Evolutionary conservation across 2,888 invertebrate species (phyloP), one percentile per base, ranked within the genome.

Genomic region (Biston betularia): DNA sequence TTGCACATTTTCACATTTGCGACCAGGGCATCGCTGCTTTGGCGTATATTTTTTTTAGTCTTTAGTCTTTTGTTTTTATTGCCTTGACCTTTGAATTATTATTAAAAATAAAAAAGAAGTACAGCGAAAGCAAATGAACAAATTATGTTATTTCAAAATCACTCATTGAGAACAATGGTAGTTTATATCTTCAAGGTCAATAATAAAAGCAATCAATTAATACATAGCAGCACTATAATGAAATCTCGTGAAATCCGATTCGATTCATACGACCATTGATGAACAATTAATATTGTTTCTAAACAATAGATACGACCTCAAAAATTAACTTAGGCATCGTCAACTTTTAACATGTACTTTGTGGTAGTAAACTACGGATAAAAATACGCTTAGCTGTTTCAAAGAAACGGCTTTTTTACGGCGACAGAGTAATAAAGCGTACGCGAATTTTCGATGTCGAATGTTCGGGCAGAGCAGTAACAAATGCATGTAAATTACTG

Each of bases 401-500:
- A 44, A 56, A 49, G 34, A 49, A 45, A 56, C 7, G 40, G 15
- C 42, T 24, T 57, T 54, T 49, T 59, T 50, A 59, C 40, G 45
- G 38, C 35, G 55, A 58, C 68, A 66, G 65, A 76, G 67, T 58
- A 54, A 63, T 62, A 66, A 54, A 63, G 53, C 38, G 54, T 50
- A 52, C 44, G 54, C 40, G 55, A 40, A 50, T 58, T 66, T 63
- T 59, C 40, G 40, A 9, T 57, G 62, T 42, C 70, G 58, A 63
- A 67, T 54, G 73, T 75, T 75, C 71, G 70, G 74, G 74, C 77
- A 79, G 80, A 81, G 79, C 74, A 77, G 80, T 79, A 85, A 82
- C 79, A 78, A 81, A 85, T 79, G 79, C 77, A 83, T 79, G 84
- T 80, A 83, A 88, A 90, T 84, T 85, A 79, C 82, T 75, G 75